Base-by-base conservation (phyloP, 1,140 invertebrate species). In the Steinernema khuongi region DNA sequence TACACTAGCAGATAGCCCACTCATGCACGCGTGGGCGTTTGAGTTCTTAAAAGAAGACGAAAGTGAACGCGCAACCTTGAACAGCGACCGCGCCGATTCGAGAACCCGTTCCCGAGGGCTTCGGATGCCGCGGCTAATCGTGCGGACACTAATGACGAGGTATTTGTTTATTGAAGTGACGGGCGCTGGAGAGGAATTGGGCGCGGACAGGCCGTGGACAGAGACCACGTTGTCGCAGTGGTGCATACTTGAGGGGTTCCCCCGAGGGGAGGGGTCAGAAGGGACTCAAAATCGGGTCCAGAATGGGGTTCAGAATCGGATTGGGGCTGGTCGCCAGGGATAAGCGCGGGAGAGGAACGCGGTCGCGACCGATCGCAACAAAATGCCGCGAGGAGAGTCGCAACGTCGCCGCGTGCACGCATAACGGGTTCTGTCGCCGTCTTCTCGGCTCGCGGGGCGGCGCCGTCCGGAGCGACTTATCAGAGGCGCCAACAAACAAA, bases 91-190 rank as follows among this genome's bases (percentile, higher is more conserved):
- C 50, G 50, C n/a, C n/a, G n/a, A n/a, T n/a, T n/a, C n/a, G n/a
- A n/a, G n/a, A n/a, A n/a, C n/a, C n/a, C n/a, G 2, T 60, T 60
- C 50, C 26, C 50, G 50, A 60, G 14, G 26, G 26, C 14, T 60
- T 60, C 14, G 50, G 26, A 60, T 60, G 50, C 22, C 14, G 50
- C 7, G 36, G 36, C 36, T 41, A 60, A 60, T 11, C 50, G 50
- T 22, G 19, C 22, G 50, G 50, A 60, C 50, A 22, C 26, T 60
- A 60, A 60, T 60, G 50, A 60, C 50, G 50, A 60, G 26, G 26
- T 60, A 60, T 60, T 60, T 60, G 50, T 60, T 60, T 60, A 60
- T 60, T 60, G 50, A 60, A 60, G 7, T 60, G 50, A 60, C 50
- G 26, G 50, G 50, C 50, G 50, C 50, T 60, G 50, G 14, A 60